Base-by-base conservation (phyloP, 30 jellyfish, hydroid and myxozoan genomes). In the Cassiopea xamachana region DNA sequence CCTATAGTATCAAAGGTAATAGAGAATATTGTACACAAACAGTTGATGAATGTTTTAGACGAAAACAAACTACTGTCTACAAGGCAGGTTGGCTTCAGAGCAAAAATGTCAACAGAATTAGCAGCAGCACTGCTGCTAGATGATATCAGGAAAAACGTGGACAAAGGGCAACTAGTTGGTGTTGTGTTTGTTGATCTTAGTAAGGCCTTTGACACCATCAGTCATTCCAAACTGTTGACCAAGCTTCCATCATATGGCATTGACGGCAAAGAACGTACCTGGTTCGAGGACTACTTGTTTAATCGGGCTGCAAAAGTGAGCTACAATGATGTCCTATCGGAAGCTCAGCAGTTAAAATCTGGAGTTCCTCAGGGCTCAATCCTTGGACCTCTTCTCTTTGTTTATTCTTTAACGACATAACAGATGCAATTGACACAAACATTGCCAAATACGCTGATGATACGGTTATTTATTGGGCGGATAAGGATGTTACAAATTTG, bases 131-230 rank as follows among this genome's bases (percentile, higher is more conserved):
- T 87, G 73, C 86, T 75, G 62, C 62, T 62, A 47, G 93, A 73
- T 77, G 86, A 87, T 77, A 87, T 85, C 17, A 19, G 80, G 58
- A 85, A 60, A 85, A 75, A 19, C 55, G 62, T 75, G 67, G 77
- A 85, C 89, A 72, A 89, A 71, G 90, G 87, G 80, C 74, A 70
- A 55, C 91, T 83, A 18, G 87, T 75, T 16, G 94, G 94, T 15
- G 94, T 94, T 48, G 89, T 82, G 75, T 82, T 67, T 81, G 69
- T 89, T 17, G 96, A 89, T 55, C 88, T 73, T 14, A 83, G 94
- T 46, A 90, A 90, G 62, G 97, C 97, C 55, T 90, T 89, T 89
- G 96, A 89, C 73, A 89, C 93, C n/a, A 81, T 81, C 59, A 77
- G 74, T 82, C 94, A 89, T 58, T 46, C 87, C 71, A 80, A 59